Evolutionary conservation across 2,888 invertebrate species (phyloP).

Genomic region (Hedychridium roseum): DNA sequence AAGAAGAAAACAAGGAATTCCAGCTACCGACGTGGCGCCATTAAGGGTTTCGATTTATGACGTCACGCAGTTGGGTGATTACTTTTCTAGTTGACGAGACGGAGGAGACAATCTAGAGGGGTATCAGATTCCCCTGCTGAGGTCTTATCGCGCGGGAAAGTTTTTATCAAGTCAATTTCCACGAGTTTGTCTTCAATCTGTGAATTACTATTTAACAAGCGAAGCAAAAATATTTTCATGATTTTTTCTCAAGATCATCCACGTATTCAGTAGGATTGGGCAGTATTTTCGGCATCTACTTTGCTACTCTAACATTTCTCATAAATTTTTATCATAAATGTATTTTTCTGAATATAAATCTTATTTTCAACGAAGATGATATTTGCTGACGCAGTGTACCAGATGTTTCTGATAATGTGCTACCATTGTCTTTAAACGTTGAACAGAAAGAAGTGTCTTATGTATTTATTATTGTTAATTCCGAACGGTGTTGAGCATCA

Average conservation of each 20-base stretch:
- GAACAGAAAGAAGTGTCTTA: not conserved
- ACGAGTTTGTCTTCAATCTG: not conserved
- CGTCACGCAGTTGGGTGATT: slow-evolving; percentile 51
- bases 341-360: no score
- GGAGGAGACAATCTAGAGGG: slow-evolving; percentile 6
- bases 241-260: no score
- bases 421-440: no score
- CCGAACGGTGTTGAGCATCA: not conserved
- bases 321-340: no score
- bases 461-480: not conserved
- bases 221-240: no score
- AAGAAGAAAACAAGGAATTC: slow-evolving; percentile 29
- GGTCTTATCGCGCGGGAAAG: not conserved
- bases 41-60: slow-evolving; percentile 55
- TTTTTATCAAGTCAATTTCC: not conserved
- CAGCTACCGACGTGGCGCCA: slow-evolving; percentile 44
- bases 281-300: no score
- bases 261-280: no score
- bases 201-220: no score
- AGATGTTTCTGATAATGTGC: no score
- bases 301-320: no score
- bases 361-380: no score
- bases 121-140: slow-evolving; percentile 5
- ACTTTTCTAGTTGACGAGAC: slow-evolving; percentile 40
- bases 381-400: no score